These are phyloP conservation scores for Andrena minutula DNA, from an alignment of 2,888 invertebrate genomes.

Conservation along the genomic window DNA sequence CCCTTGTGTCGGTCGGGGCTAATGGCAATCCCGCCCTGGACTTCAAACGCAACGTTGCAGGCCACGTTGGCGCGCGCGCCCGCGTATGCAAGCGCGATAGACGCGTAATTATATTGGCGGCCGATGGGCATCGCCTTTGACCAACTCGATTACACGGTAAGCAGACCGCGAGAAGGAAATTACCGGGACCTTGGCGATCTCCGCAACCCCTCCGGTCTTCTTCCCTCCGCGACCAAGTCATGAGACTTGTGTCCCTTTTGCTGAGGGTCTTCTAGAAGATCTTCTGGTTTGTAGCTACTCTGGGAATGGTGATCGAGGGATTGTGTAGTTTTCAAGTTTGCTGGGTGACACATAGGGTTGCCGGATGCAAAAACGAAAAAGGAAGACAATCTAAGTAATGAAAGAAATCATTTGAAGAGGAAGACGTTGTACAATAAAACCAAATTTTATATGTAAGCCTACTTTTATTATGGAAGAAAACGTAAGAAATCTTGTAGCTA, in stretches of 20 bases:
- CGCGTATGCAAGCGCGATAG: conserved; percentile 70
- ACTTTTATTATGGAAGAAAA: no score
- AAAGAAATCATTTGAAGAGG: no score
- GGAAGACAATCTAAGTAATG: no score
- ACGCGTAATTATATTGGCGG: conserved; percentile 80
- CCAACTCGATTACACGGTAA: conserved; percentile 79
- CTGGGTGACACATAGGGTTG: no score
- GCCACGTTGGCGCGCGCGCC: conserved; percentile 24
- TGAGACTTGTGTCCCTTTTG: conserved; percentile 20
- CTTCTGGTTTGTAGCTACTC: conserved; percentile 20
- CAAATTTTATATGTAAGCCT: no score
- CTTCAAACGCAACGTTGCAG: conserved; percentile 79
- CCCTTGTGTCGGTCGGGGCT: conserved; percentile 74
- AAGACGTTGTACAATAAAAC: no score
- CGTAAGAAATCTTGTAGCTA: no score
- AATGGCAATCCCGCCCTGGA: conserved; percentile 79
- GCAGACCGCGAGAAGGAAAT: conserved; percentile 79
- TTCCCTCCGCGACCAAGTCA: conserved; percentile 13
- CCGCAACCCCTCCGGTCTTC: conserved; percentile 34
- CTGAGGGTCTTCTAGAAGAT: conserved; percentile 8
- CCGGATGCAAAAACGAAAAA: no score
- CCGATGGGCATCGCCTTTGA: conserved; percentile 81
- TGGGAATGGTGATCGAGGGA: neutral
- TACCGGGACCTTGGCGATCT: conserved; percentile 65
- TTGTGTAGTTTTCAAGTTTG: neutral